These are phyloP conservation scores for Varecia variegata DNA, from an alignment of 2,797 vertebrate genomes.

Conservation along the genomic window DNA sequence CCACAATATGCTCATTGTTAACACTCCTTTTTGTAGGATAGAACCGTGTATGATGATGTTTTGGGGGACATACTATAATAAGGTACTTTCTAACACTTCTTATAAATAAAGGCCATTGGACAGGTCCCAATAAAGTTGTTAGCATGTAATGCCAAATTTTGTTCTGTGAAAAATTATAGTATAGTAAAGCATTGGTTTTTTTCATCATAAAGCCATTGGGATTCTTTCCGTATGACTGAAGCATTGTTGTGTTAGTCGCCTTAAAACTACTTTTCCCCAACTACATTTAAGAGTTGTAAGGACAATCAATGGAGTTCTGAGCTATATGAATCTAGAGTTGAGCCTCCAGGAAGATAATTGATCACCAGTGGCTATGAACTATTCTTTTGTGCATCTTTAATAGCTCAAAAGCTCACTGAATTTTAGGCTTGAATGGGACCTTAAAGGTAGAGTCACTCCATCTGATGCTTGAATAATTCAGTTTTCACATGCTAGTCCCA, in stretches of 20 bases:
- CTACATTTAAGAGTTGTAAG: conserved; percentile 20
- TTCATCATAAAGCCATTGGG: neutral
- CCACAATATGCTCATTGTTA: neutral
- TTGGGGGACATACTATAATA: neutral
- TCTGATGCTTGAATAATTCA: neutral
- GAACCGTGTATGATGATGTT: neutral
- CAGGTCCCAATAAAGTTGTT: neutral
- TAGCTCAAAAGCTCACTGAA: neutral
- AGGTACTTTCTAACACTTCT: neutral
- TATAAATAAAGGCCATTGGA: neutral
- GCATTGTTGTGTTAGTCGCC: neutral
- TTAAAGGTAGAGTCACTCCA: neutral
- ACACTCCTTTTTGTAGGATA: neutral
- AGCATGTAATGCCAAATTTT: neutral
- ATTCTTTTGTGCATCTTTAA: neutral
- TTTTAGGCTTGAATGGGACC: neutral
- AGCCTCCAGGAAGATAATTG: neutral
- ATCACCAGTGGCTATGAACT: neutral
- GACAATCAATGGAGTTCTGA: neutral
- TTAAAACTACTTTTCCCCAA: conserved; percentile 4
- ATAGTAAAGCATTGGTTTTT: conserved; percentile 15
- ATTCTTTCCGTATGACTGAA: neutral
- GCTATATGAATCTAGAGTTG: neutral
- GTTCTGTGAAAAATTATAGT: conserved; percentile 18
- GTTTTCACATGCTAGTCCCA: neutral